Evolutionary conservation across 2,888 invertebrate species (phyloP).

Genomic region (Spisula solida): DNA sequence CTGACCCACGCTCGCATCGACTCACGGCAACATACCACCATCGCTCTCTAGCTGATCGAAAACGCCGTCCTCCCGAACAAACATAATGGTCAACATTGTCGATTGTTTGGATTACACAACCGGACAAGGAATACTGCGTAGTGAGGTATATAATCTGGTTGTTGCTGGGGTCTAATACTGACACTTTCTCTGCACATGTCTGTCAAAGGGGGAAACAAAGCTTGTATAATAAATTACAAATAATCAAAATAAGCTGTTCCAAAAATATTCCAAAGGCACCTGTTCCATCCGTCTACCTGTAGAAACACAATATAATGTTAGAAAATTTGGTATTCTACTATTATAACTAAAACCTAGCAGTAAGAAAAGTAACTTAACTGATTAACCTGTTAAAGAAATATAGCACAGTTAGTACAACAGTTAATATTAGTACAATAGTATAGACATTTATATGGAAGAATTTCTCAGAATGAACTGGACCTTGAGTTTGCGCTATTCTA

Average conservation of each 20-base stretch:
- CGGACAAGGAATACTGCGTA: conserved; percentile 77
- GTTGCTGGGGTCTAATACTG: conserved; percentile 91
- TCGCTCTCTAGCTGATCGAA: conserved; percentile 93
- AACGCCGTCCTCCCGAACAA: conserved; percentile 89
- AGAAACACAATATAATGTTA: too few species aligned
- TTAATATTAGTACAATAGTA: too few species aligned
- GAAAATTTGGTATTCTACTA: too few species aligned
- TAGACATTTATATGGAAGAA: too few species aligned
- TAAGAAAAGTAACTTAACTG: too few species aligned
- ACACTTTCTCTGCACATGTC: conserved; percentile 93
- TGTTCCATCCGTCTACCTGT: too few species aligned
- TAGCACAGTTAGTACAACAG: too few species aligned
- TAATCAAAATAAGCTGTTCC: background rate
- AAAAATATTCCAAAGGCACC: too few species aligned
- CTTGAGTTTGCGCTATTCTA: too few species aligned
- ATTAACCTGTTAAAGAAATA: too few species aligned
- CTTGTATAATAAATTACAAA: background rate
- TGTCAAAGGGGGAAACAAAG: conserved; percentile 84
- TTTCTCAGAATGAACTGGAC: too few species aligned
- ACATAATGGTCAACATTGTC: conserved; percentile 74
- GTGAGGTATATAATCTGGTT: conserved; percentile 94
- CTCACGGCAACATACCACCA: conserved; percentile 98
- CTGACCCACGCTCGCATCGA: conserved; percentile 89
- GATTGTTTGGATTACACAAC: conserved; percentile 73
- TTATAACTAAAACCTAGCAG: too few species aligned